Evolutionary conservation across 2,888 invertebrate genomes (phyloP).

Genomic region (Netelia fuscicornis): DNA sequence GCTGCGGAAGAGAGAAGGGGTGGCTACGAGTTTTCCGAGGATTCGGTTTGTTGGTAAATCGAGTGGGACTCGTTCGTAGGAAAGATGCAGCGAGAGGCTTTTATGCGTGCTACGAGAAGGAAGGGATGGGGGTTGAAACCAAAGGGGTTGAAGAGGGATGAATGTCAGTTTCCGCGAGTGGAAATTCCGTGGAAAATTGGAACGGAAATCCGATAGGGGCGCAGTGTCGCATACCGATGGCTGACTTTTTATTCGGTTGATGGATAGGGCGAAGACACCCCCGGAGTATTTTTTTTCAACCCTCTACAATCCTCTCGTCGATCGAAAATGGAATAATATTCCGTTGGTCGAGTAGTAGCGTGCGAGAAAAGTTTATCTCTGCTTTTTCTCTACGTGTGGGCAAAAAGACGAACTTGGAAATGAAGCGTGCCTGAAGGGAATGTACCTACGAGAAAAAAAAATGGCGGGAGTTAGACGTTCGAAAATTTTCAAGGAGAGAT

Average conservation of each 20-base stretch:
- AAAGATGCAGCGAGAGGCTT: neutral
- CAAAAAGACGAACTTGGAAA: neutral
- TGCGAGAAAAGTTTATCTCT: slow-evolving; percentile 7
- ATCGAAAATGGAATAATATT: slow-evolving; percentile 50
- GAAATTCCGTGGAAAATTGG: slow-evolving; percentile 52
- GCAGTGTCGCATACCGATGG: slow-evolving; percentile 17
- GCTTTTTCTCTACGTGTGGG: neutral
- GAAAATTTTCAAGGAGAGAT: neutral
- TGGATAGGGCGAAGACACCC: neutral
- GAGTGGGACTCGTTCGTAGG: neutral
- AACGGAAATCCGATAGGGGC: slow-evolving; percentile 41
- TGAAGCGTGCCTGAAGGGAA: slow-evolving; percentile 16
- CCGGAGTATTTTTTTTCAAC: slow-evolving; percentile 3
- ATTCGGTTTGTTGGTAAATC: slow-evolving; percentile 1
- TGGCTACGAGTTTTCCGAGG: slow-evolving; percentile 1
- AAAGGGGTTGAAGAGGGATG: neutral
- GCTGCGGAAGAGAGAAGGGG: neutral
- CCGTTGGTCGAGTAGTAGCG: neutral
- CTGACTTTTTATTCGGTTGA: slow-evolving; percentile 17
- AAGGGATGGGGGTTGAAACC: neutral
- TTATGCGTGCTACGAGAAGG: neutral
- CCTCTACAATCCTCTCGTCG: neutral
- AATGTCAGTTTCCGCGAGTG: neutral
- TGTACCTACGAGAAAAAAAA: neutral
- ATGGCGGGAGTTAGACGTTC: slow-evolving; percentile 24